A percentile compares a stretch with the other conserved stretches of the same genome.
These are phyloP conservation scores for Hylaea fasciaria DNA, from an alignment of 2,888 invertebrate species.

Conservation along the genomic window DNA sequence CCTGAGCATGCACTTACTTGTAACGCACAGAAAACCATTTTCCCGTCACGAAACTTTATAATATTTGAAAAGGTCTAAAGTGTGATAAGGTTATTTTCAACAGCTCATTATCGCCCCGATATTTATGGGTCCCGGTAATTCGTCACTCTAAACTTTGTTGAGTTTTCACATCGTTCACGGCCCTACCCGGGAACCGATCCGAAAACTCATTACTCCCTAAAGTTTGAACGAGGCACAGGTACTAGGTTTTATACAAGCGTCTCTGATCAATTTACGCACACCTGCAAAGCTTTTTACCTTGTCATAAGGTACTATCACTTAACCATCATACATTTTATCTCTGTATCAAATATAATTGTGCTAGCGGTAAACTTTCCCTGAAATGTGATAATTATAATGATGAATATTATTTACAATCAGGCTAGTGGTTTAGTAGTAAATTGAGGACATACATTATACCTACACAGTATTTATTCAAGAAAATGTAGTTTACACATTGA, in stretches of 20 bases:
- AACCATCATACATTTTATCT: too few species aligned
- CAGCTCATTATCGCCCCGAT: constrained; percentile 46
- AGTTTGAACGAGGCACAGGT: constrained; percentile 24
- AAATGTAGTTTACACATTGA: too few species aligned
- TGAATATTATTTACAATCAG: too few species aligned
- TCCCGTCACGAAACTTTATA: constrained; percentile 7
- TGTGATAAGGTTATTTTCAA: constrained; percentile 31
- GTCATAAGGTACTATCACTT: not conserved
- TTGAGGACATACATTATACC: too few species aligned
- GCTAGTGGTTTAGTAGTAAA: too few species aligned
- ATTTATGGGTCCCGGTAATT: constrained; percentile 54
- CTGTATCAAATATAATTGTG: too few species aligned
- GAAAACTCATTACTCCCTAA: constrained; percentile 66
- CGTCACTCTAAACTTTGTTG: constrained; percentile 54
- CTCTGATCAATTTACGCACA: constrained; percentile 6
- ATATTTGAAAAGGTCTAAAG: constrained; percentile 16
- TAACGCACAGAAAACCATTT: not conserved
- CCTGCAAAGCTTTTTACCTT: not conserved
- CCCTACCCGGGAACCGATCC: constrained; percentile 50
- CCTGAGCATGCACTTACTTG: too few species aligned
- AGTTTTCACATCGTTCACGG: constrained; percentile 56
- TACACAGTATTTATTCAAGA: too few species aligned
- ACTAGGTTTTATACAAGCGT: constrained; percentile 9
- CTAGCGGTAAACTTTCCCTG: too few species aligned
- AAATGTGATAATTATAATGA: too few species aligned